Base-by-base conservation (phyloP, 2,888 invertebrate species). In the Tethea ocularis region DNA sequence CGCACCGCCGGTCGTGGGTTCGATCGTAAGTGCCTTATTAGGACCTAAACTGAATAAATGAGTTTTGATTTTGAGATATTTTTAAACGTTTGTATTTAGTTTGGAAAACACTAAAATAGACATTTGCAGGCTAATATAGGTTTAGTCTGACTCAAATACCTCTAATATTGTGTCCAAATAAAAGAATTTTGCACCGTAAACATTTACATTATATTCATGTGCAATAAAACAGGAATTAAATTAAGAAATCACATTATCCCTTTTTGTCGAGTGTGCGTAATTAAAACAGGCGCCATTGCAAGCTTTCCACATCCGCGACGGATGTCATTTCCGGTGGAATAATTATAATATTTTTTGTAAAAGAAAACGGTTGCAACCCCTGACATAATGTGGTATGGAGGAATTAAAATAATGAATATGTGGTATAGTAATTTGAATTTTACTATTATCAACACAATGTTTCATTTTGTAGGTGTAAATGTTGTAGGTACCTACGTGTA, bases 241-340 rank as follows among this genome's bases (percentile, higher is more conserved):
- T 46, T 46, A 46, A 46, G 46, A 46, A 46, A 46, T 46, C 17
- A 46, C 46, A 46, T 46, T 20, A 46, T 46, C 20, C 46, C 17
- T 46, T 46, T 46, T 46, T 46, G 46, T 46, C 46, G 46, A 46
- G 20, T 46, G 17, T 20, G 46, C 38, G 38, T 46, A 46, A 46
- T 46, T 46, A 46, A 46, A 46, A 46, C 20, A 38, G 38, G 20
- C 46, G 46, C 17, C 46, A 46, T 46, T 46, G 46, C 46, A 46
- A 46, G 46, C 46, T 46, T 20, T 46, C 46, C 46, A 46, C 46
- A 5, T 46, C 46, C 46, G 46, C 17, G 10, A 20, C 46, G 46
- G 46, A 46, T 46, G 46, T 46, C 46, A 46, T 20, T 46, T 46
- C 46, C 46, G 15, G 15, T 3, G 17, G 20, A 41, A 10, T 10